A percentile compares a stretch with the other conserved stretches of the same genome.
Conservation (phyloP, 2,888 invertebrate genomes). For the Amiota minor region DNA sequence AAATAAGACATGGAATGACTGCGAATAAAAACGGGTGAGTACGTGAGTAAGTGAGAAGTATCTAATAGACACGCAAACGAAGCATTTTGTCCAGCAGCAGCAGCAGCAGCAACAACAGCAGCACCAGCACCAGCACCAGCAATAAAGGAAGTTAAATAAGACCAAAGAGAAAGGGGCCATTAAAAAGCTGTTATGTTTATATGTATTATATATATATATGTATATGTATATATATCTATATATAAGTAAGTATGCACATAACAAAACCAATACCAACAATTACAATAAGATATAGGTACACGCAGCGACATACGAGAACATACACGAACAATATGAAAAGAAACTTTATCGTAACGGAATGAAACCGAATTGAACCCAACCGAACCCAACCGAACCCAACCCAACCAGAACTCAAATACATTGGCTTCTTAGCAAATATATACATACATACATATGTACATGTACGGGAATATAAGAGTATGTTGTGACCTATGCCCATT, state of each 20-base stretch:
- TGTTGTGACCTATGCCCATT: not conserved
- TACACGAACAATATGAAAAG: not conserved
- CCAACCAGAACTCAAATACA: not conserved
- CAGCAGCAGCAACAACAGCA: not conserved
- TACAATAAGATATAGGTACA: not conserved
- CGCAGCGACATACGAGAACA: not conserved
- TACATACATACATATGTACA: not conserved
- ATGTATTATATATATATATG: too few relatives aligned
- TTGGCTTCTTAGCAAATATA: not conserved
- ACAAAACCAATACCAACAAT: too few relatives aligned
- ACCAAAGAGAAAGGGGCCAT: not conserved
- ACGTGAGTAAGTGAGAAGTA: not conserved
- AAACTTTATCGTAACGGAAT: too few relatives aligned
- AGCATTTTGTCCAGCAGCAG: conserved; percentile 22
- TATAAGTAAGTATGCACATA: too few relatives aligned
- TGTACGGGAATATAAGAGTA: not conserved
- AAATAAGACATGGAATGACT: not conserved
- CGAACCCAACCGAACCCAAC: too few relatives aligned
- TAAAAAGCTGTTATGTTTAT: too few relatives aligned
- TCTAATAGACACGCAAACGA: conserved; percentile 12
- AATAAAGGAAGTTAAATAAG: not conserved
- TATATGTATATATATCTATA: too few relatives aligned
- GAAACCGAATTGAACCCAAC: too few relatives aligned
- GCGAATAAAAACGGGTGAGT: not conserved
- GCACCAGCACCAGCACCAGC: not conserved